These are phyloP conservation scores for Myotis brandtii DNA, from an alignment of 2,113 vertebrate genomes.

Conservation along the genomic window DNA sequence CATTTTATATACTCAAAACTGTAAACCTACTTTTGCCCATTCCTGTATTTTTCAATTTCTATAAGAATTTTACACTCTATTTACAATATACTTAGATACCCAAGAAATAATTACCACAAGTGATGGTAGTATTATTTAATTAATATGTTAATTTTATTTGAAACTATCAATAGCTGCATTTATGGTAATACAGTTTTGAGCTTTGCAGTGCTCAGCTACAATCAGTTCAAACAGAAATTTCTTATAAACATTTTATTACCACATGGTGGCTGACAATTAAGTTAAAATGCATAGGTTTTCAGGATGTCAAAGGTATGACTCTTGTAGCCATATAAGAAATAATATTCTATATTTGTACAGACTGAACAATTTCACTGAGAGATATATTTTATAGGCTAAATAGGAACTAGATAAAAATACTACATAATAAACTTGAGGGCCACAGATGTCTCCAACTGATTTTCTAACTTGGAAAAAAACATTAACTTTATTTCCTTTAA, in stretches of 20 bases:
- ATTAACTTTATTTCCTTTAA: constrained; percentile 1
- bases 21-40: neutral
- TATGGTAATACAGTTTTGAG: neutral
- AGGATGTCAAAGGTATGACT: neutral
- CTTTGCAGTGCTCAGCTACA: neutral
- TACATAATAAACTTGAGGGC: neutral
- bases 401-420: neutral
- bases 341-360: neutral
- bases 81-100: constrained; percentile 6
- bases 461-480: constrained; percentile 42
- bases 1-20: neutral
- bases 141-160: neutral
- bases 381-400: neutral
- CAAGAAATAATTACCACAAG: neutral
- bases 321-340: neutral
- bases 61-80: neutral
- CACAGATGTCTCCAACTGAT: neutral
- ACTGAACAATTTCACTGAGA: neutral
- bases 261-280: neutral
- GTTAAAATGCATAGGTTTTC: neutral
- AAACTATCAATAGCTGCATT: neutral
- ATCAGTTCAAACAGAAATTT: neutral
- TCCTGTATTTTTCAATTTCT: neutral
- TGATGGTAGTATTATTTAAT: neutral
- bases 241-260: neutral